phyloP scores from a whole-genome alignment of 2,797 vertebrate genomes.

The Chaenodraco wilsoni region DNA sequence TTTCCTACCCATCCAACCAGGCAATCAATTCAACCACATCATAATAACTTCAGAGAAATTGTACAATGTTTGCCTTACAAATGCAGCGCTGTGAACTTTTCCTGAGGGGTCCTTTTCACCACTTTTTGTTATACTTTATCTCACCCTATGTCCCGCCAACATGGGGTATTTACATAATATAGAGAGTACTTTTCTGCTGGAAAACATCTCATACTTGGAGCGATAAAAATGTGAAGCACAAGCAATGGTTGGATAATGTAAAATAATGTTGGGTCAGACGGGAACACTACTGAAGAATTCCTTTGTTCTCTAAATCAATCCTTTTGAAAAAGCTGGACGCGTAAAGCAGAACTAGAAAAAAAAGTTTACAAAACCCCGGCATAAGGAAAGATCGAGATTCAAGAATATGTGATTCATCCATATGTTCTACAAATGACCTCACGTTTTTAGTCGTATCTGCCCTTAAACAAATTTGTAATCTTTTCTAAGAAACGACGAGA shows the following conservation, averaged over 20 bases:
- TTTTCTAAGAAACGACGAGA: conserved; percentile 44
- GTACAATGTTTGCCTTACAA: conserved; percentile 11
- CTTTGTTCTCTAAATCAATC: conserved; percentile 63
- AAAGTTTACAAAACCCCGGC: not conserved
- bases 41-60: conserved; percentile 23
- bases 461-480: conserved; percentile 53
- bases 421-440: conserved; percentile 51
- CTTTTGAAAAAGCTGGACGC: conserved; percentile 31
- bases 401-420: conserved; percentile 35
- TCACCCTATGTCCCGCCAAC: not conserved
- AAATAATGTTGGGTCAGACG: conserved; percentile 30
- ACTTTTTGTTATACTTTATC: conserved; percentile 8
- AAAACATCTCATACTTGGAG: conserved; percentile 8
- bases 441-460: conserved; percentile 41
- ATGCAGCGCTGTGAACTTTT: conserved; percentile 1
- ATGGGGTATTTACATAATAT: not conserved
- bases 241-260: conserved; percentile 23
- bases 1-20: conserved; percentile 9
- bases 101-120: not conserved
- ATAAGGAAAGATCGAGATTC: conserved; percentile 14
- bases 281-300: conserved; percentile 41
- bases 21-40: conserved; percentile 13
- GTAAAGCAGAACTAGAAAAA: conserved; percentile 23
- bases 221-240: not conserved
- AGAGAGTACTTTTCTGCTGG: not conserved